Evolutionary conservation across 2,888 invertebrate species (phyloP).

Genomic region (Axea sp.): DNA sequence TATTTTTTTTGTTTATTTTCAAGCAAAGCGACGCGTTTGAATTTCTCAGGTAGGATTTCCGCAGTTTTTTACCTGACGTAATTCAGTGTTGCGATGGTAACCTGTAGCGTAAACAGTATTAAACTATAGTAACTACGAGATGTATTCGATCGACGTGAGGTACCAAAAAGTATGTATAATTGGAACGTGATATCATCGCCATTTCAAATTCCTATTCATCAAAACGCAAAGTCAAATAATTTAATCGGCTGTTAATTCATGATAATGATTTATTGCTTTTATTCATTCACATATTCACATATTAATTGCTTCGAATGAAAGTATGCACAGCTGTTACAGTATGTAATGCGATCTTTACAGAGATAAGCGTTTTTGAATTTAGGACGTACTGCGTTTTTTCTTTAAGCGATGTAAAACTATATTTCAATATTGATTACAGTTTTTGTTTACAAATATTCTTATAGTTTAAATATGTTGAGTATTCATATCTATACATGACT

Average conservation of each 20-base stretch:
- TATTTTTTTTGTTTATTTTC: constrained; percentile 7
- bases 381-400: neutral
- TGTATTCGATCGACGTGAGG: constrained; percentile 18
- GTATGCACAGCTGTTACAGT: constrained; percentile 39
- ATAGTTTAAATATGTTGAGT: no score
- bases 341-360: constrained; percentile 37
- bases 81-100: constrained; percentile 61
- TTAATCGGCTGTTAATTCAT: constrained; percentile 32
- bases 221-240: constrained; percentile 18
- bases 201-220: constrained; percentile 18
- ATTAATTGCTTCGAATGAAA: constrained; percentile 44
- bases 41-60: constrained; percentile 44
- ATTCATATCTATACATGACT: no score
- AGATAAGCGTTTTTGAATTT: constrained; percentile 36
- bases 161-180: constrained; percentile 23
- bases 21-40: constrained; percentile 7
- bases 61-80: constrained; percentile 46
- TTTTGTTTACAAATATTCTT: no score
- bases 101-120: constrained; percentile 47
- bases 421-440: no score
- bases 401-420: no score
- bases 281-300: constrained; percentile 19
- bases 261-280: constrained; percentile 34
- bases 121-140: constrained; percentile 45
- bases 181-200: constrained; percentile 27